Evolutionary conservation across 1,140 invertebrate genomes (phyloP).

Genomic region (Drosophila pruinosa): DNA sequence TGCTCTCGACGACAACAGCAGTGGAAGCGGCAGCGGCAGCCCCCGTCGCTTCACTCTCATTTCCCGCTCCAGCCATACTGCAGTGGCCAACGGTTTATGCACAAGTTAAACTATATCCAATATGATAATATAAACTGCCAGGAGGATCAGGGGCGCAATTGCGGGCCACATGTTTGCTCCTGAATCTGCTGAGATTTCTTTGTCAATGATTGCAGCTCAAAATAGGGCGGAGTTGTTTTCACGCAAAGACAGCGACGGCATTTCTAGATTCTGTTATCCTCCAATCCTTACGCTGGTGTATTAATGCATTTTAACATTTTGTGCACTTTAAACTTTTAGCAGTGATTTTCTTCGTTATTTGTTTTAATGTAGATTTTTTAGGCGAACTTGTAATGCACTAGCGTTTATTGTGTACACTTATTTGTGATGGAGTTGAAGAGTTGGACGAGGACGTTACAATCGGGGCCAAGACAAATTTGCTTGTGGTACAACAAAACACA

Average conservation of each 20-base stretch:
- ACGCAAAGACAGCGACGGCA: neutral
- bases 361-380: too few species aligned
- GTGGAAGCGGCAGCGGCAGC: neutral
- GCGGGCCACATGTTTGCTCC: slow-evolving; percentile 11
- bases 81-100: too few species aligned
- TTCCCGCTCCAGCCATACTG: slow-evolving; percentile 6
- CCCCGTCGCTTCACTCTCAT: neutral
- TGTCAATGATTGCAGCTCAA: slow-evolving; percentile 15
- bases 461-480: slow-evolving; percentile 74
- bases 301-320: neutral
- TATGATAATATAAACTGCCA: neutral
- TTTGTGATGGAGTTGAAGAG: slow-evolving; percentile 5
- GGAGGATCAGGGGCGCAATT: neutral
- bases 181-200: neutral
- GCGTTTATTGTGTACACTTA: slow-evolving; percentile 48
- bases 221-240: slow-evolving; percentile 35
- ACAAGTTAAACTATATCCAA: neutral
- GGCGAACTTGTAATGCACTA: too few species aligned
- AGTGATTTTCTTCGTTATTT: neutral
- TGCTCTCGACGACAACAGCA: neutral
- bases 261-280: neutral
- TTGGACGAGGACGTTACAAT: slow-evolving; percentile 39
- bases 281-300: neutral
- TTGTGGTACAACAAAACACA: slow-evolving; percentile 70
- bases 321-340: neutral